Evolutionary conservation across 2,888 invertebrate genomes (phyloP).

Genomic region (Oligia latruncula): DNA sequence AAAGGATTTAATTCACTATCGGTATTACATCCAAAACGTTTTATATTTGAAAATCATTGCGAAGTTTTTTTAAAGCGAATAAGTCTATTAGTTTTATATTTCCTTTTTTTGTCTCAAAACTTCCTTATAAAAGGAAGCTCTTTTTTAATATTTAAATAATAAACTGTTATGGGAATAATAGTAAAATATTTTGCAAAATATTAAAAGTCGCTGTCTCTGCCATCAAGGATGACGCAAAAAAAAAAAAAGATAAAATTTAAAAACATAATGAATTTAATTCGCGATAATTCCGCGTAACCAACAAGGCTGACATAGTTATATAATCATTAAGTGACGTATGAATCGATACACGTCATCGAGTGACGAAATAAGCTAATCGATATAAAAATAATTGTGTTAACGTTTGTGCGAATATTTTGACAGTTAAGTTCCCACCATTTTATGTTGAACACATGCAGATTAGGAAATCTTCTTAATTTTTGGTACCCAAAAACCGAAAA

Average conservation of each 20-base stretch:
- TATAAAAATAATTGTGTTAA: slow-evolving; percentile 82
- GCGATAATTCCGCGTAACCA: slow-evolving; percentile 42
- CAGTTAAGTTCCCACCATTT: slow-evolving; percentile 27
- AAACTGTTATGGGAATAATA: not conserved
- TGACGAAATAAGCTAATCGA: slow-evolving; percentile 82
- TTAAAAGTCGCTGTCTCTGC: not conserved
- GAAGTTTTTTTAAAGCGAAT: not conserved
- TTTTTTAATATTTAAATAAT: not conserved
- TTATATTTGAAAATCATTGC: not conserved
- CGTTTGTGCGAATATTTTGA: slow-evolving; percentile 72
- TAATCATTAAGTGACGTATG: slow-evolving; percentile 84
- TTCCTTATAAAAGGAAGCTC: not conserved
- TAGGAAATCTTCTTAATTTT: not conserved
- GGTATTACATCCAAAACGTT: slow-evolving; percentile 25
- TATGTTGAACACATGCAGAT: not conserved
- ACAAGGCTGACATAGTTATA: slow-evolving; percentile 73
- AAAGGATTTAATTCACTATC: not conserved
- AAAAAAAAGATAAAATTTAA: not conserved
- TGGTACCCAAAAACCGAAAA: not conserved
- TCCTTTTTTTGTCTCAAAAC: not conserved
- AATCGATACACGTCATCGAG: slow-evolving; percentile 80
- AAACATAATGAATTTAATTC: slow-evolving; percentile 16
- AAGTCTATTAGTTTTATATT: no score
- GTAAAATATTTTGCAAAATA: not conserved
- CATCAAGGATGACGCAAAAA: not conserved